Percentiles rank a stretch among this genome's conserved stretches.
phyloP scores from a whole-genome alignment of 2,113 vertebrate species.

The Stictonetta naevosa region DNA sequence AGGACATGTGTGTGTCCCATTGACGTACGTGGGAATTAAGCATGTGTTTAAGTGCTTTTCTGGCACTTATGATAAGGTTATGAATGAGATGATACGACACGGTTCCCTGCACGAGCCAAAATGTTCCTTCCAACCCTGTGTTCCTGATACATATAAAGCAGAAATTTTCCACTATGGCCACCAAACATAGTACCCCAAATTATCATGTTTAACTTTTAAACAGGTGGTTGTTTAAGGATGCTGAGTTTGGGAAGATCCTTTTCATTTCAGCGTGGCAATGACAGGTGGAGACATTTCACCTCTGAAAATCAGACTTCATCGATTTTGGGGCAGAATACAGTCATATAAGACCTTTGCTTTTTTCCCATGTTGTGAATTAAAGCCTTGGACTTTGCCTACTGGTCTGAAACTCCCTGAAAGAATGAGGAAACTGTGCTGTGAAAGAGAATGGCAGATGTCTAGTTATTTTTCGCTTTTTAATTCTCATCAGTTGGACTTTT shows the following conservation, averaged over 20 bases:
- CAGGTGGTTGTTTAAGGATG: background rate
- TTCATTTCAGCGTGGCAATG: too few species aligned
- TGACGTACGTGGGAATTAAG: background rate
- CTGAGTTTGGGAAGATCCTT: background rate
- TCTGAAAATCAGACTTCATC: background rate
- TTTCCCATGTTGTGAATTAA: background rate
- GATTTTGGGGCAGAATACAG: accelerated
- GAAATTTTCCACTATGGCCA: background rate
- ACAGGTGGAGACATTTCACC: accelerated
- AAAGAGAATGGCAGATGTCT: background rate
- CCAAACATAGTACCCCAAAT: background rate
- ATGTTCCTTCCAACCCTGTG: background rate
- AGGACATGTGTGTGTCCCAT: background rate
- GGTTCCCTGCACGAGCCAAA: background rate
- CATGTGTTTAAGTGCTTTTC: constrained; percentile 24
- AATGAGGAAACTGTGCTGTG: background rate
- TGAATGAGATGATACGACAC: background rate
- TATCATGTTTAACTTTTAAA: background rate
- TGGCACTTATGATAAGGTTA: background rate
- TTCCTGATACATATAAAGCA: background rate
- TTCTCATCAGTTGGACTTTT: background rate
- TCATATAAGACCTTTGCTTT: background rate
- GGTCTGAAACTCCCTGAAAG: background rate
- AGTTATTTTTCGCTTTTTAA: background rate
- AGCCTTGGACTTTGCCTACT: background rate